Base-by-base conservation (phyloP, 1,140 invertebrate species). In the Tribolium madens region DNA sequence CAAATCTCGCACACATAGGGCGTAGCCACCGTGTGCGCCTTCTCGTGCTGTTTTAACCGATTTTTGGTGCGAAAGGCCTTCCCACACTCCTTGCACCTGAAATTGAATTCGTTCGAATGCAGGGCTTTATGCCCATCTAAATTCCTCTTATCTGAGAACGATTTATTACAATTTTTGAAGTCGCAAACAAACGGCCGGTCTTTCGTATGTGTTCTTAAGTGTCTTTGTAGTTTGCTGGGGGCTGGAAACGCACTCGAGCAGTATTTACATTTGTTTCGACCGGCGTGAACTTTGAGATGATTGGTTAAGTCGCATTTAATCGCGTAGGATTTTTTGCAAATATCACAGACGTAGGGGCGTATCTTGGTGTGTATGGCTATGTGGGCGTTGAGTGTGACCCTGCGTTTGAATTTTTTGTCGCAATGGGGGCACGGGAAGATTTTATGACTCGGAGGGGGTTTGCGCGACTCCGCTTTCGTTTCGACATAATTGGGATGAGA, bases 1-100 rank as follows among this genome's bases (percentile, higher is more conserved):
- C 80, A 81, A 17, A 60, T 17, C 17, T 81, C 73, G 76, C 83
- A 84, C n/a, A 73, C 74, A 75, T 77, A 82, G 0, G 70, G 76
- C 4, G 77, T 48, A 15, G 78, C 73, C 36, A 69, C 77, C 7
- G 71, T 82, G 52, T 84, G 83, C 10, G 64, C 12, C n/a, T 83
- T 78, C 47, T 70, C 76, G 47, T 84, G 83, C 5, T 81, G 76
- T 13, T 80, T 81, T 13, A 84, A 70, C 64, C 82, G 76, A 21
- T 68, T 78, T 12, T 78, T 80, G 6, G 79, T 76, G 9, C 79
- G 69, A 17, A 81, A 84, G 1, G 69, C 26, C 48, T 79, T 80
- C 1, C 75, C 77, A 69, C 83, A 84, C n/a, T 77, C 17, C 42
- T 77, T 53, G 68, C 83, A 84, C n/a, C 42, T 68, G 74, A 78